phyloP scores from a whole-genome alignment of 2,113 vertebrate species.

The Stegastes partitus region DNA sequence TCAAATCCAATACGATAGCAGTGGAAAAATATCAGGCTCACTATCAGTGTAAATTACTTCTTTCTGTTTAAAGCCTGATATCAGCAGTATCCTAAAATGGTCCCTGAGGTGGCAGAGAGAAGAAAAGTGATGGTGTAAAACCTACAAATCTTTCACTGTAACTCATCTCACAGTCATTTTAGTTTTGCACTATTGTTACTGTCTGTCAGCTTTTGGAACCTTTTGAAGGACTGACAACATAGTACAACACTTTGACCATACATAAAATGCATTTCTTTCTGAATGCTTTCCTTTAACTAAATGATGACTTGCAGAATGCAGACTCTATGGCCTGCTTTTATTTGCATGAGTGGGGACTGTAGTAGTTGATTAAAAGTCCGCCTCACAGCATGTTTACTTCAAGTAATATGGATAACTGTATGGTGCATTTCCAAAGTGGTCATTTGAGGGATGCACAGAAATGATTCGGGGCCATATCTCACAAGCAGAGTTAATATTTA shows the following conservation, averaged over 20 bases:
- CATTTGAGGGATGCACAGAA: conserved; percentile 31
- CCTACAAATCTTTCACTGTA: conserved; percentile 8
- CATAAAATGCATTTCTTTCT: too few relatives aligned
- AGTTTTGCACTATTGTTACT: not conserved
- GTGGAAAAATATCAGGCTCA: not conserved
- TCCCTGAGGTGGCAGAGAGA: conserved; percentile 5
- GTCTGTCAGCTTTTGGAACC: not conserved
- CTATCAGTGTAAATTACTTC: not conserved
- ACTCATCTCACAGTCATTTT: conserved; percentile 18
- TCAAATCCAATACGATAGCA: not conserved
- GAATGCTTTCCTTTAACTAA: not conserved
- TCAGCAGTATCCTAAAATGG: conserved; percentile 11
- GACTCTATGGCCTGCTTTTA: conserved; percentile 1
- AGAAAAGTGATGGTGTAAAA: conserved; percentile 9
- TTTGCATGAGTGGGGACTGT: too few relatives aligned
- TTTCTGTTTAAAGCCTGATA: conserved; percentile 24
- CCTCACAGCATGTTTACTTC: conserved; percentile 29
- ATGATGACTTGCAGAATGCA: not conserved
- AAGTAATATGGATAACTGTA: conserved; percentile 52
- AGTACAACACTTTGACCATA: not conserved
- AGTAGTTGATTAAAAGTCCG: conserved; percentile 14
- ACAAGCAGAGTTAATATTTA: conserved; percentile 33
- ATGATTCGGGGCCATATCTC: conserved; percentile 26
- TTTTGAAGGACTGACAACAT: conserved; percentile 6
- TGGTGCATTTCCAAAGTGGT: conserved; percentile 40